Evolutionary conservation across 1,140 invertebrate genomes (phyloP).

Genomic region (Drepana arcuata): DNA sequence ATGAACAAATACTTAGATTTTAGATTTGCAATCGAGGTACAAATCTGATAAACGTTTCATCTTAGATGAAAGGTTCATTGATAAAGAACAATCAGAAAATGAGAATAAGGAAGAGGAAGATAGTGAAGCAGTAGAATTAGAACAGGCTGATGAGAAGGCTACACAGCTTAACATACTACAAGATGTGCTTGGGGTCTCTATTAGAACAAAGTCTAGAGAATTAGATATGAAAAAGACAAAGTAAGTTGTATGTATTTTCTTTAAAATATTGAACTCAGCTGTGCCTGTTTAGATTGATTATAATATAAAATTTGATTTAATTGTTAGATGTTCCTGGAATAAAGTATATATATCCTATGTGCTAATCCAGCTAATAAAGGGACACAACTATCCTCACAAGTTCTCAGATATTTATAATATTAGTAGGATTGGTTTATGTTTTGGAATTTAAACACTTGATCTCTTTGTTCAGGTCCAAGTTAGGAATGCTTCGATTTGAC

Average conservation of each 20-base stretch:
- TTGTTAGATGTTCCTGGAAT: too few species aligned
- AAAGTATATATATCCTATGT: too few species aligned
- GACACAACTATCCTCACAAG: too few species aligned
- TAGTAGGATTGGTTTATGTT: not conserved
- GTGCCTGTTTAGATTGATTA: too few species aligned
- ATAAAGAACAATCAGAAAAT: slow-evolving; percentile 44
- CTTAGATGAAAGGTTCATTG: slow-evolving; percentile 74
- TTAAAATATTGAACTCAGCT: too few species aligned
- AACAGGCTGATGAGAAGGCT: slow-evolving; percentile 70
- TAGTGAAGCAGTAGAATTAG: slow-evolving; percentile 31
- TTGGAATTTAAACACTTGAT: not conserved
- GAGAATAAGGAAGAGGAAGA: slow-evolving; percentile 18
- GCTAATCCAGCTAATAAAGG: too few species aligned
- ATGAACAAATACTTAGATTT: too few species aligned
- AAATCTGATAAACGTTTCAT: slow-evolving; percentile 75
- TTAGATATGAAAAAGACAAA: slow-evolving; percentile 41
- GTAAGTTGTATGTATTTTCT: slow-evolving; percentile 22
- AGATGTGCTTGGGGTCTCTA: slow-evolving; percentile 69
- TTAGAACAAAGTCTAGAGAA: slow-evolving; percentile 37
- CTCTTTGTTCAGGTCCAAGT: slow-evolving; percentile 34
- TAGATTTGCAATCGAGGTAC: slow-evolving; percentile 72
- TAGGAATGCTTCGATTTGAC: slow-evolving; percentile 76
- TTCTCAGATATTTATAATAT: slow-evolving; percentile 1
- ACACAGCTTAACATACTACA: slow-evolving; percentile 74
- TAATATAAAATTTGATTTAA: too few species aligned